phyloP scores from a whole-genome alignment of 2,113 vertebrate species.

The Pao palembangensis region DNA sequence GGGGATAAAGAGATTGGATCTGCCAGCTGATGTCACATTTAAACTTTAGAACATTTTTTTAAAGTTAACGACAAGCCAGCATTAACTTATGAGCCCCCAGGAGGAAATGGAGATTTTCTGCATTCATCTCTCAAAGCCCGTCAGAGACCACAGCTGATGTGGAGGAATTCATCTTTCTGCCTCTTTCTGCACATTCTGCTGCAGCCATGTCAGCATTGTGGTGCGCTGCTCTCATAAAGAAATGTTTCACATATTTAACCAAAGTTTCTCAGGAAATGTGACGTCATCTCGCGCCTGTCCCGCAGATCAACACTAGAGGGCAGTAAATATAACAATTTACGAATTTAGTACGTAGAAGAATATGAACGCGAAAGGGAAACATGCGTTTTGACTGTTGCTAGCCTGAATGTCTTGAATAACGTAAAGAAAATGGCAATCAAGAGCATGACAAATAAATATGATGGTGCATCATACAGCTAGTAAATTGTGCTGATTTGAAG shows the following conservation, averaged over 20 bases:
- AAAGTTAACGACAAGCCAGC: neutral
- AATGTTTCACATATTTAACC: no score
- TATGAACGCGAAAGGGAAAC: no score
- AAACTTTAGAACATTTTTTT: constrained; percentile 3
- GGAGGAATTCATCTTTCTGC: neutral
- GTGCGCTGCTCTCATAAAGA: no score
- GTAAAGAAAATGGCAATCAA: no score
- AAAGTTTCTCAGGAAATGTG: neutral
- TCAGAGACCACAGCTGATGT: neutral
- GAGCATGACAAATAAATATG: no score
- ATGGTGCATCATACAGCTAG: no score
- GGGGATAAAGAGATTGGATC: neutral
- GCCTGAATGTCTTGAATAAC: no score
- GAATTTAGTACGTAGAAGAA: no score
- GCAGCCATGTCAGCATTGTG: no score
- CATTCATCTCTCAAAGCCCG: neutral
- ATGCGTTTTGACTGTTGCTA: no score
- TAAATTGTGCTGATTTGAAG: no score
- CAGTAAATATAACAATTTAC: neutral
- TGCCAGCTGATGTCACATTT: constrained; percentile 4
- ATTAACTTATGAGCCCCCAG: constrained; percentile 7
- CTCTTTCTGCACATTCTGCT: no score
- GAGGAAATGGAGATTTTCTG: neutral
- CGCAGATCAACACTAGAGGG: neutral
- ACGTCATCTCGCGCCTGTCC: neutral